Percentiles rank a stretch among this genome's conserved stretches.
Conservation (phyloP, 2,888 invertebrate genomes). For the Hesperia comma region DNA sequence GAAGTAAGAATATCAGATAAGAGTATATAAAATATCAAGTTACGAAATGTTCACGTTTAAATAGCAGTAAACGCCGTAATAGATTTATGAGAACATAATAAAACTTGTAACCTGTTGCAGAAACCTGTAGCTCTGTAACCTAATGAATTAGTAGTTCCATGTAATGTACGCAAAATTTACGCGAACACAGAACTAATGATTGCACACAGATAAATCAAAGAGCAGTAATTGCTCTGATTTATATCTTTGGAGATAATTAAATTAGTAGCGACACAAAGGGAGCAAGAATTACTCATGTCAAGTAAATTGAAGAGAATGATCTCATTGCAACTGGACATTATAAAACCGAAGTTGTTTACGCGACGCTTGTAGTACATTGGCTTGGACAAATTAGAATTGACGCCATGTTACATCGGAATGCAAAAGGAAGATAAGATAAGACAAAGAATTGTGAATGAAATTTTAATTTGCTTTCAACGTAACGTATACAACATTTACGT, state of each 20-base stretch:
- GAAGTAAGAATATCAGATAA: conserved; percentile 23
- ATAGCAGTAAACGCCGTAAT: conserved; percentile 33
- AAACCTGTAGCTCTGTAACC: conserved; percentile 29
- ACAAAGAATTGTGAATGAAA: conserved; percentile 19
- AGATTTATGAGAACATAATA: conserved; percentile 36
- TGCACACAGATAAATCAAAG: conserved; percentile 59
- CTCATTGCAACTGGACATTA: conserved; percentile 27
- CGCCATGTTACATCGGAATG: conserved; percentile 32
- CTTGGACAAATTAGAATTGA: conserved; percentile 35
- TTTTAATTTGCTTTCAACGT: conserved; percentile 14
- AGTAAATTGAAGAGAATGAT: conserved; percentile 41
- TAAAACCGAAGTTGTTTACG: conserved; percentile 29
- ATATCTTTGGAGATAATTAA: conserved; percentile 62
- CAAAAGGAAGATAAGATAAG: conserved; percentile 27
- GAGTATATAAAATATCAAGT: conserved; percentile 26
- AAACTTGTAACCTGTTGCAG: conserved; percentile 36
- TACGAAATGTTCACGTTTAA: conserved; percentile 33
- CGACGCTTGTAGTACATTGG: conserved; percentile 17
- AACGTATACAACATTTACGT: neutral
- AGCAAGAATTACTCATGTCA: conserved; percentile 62
- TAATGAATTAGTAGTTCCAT: conserved; percentile 28
- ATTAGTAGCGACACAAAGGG: conserved; percentile 65
- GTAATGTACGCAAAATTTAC: conserved; percentile 35
- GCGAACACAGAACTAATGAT: conserved; percentile 23
- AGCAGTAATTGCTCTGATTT: conserved; percentile 65